Conservation (phyloP, 2,113 vertebrate genomes). For the human region DNA sequence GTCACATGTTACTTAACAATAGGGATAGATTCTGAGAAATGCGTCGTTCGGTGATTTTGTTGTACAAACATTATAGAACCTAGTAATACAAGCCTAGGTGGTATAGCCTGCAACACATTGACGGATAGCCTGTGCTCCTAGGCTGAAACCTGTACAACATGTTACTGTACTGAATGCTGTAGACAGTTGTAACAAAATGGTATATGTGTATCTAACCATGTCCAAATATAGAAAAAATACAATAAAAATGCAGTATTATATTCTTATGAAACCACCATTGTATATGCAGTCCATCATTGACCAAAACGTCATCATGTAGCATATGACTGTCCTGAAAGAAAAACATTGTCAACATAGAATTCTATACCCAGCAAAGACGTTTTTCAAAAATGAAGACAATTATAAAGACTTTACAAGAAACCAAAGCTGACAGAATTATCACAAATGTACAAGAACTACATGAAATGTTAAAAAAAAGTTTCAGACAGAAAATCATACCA, state of each 20-base stretch:
- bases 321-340: background rate
- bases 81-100: background rate
- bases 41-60: background rate
- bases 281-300: background rate
- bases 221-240: background rate
- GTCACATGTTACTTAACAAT: background rate
- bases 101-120: background rate
- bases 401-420: background rate
- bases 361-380: background rate
- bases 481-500: background rate
- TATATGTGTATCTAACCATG: background rate
- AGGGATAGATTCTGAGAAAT: background rate
- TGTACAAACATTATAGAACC: background rate
- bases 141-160: background rate
- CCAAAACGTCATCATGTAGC: background rate
- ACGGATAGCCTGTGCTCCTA: background rate
- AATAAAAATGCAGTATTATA: background rate
- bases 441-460: background rate
- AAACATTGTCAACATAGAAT: background rate
- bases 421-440: background rate
- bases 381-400: constrained; percentile 23
- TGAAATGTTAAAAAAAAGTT: constrained; percentile 30
- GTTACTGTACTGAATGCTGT: background rate
- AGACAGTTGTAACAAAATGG: background rate
- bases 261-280: background rate